Conservation (phyloP, 2,113 vertebrate species). For the Lycaon pictus region DNA sequence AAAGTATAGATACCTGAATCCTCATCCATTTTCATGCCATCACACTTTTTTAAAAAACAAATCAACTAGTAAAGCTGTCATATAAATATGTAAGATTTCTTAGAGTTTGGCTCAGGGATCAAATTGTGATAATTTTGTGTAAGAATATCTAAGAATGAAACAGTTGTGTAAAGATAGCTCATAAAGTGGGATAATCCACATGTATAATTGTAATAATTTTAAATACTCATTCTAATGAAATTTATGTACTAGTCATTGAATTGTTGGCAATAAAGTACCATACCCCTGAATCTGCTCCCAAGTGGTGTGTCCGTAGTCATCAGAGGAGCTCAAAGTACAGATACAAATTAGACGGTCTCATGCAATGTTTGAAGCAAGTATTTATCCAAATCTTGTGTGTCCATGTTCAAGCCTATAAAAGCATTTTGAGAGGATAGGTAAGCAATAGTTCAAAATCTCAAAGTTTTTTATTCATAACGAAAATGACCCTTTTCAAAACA, state of each 20-base stretch:
- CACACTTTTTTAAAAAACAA: conserved; percentile 55
- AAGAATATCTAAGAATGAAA: conserved; percentile 31
- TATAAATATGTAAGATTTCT: conserved; percentile 20
- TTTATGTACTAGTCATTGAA: neutral
- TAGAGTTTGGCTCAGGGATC: conserved; percentile 19
- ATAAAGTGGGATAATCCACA: neutral
- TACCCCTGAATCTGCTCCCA: neutral
- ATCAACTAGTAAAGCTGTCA: conserved; percentile 31
- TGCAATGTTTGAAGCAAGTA: neutral
- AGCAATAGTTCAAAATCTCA: neutral
- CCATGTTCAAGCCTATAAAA: neutral
- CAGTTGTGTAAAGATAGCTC: neutral
- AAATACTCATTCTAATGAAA: neutral
- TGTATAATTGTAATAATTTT: neutral
- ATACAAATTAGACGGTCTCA: neutral
- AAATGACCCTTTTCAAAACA: conserved; percentile 23
- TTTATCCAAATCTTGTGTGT: neutral
- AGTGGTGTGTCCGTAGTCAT: neutral
- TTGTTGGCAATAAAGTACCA: neutral
- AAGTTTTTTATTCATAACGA: conserved; percentile 1
- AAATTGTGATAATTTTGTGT: neutral
- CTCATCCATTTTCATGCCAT: conserved; percentile 25
- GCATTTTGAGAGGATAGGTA: conserved; percentile 11
- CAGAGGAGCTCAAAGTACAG: neutral
- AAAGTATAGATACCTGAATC: neutral